phyloP scores from a whole-genome alignment of 2,797 vertebrate species.

The Gallinago solitaria region DNA sequence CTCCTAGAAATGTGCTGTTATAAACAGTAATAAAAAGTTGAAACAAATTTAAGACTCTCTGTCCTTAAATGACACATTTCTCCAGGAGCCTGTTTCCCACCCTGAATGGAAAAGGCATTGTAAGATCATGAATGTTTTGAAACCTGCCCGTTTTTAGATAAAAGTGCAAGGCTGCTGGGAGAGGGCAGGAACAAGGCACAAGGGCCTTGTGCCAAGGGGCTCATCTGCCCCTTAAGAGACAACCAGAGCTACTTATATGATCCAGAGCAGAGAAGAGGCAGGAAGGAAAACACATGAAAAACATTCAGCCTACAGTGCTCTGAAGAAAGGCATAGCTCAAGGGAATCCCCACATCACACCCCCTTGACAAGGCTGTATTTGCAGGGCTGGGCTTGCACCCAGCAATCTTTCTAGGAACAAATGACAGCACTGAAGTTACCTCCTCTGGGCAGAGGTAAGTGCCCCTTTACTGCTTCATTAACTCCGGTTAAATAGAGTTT shows the following conservation, averaged over 20 bases:
- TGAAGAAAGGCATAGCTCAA: neutral
- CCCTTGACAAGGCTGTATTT: neutral
- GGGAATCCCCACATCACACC: neutral
- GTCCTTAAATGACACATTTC: neutral
- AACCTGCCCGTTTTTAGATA: neutral
- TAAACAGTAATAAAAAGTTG: conserved; percentile 24
- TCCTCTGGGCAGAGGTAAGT: conserved; percentile 11
- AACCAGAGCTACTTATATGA: neutral
- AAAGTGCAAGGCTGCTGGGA: neutral
- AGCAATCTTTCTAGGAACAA: neutral
- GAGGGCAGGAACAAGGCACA: neutral
- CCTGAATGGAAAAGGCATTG: neutral
- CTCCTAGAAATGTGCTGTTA: neutral
- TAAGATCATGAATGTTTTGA: neutral
- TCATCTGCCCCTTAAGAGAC: neutral
- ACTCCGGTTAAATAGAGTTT: conserved; percentile 15
- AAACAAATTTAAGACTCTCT: neutral
- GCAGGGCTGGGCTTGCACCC: neutral
- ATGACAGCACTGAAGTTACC: neutral
- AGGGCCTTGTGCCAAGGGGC: neutral
- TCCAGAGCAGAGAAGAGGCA: neutral
- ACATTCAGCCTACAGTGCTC: neutral
- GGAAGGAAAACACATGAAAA: neutral
- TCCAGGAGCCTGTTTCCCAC: neutral
- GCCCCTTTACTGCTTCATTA: conserved; percentile 23